These are phyloP conservation scores for Silurus aristotelis DNA, from an alignment of 2,797 vertebrate genomes.

Conservation along the genomic window DNA sequence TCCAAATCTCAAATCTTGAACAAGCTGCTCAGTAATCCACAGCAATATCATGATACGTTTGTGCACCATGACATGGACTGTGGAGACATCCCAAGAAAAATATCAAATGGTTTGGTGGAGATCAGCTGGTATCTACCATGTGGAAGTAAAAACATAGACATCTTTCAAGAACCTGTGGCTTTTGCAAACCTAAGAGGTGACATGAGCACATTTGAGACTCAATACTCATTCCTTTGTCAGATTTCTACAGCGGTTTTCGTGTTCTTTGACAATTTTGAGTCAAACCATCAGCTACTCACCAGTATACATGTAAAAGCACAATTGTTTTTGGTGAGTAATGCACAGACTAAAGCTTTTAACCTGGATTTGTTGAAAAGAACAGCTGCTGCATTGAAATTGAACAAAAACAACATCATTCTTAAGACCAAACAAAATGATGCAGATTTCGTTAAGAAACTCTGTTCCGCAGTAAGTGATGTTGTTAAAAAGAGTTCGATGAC, in stretches of 20 bases:
- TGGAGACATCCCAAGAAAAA: conserved; percentile 63
- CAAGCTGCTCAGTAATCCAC: conserved; percentile 71
- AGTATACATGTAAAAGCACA: conserved; percentile 49
- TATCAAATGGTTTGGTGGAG: conserved; percentile 76
- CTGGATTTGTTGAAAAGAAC: conserved; percentile 17
- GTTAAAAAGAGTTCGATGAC: conserved; percentile 69
- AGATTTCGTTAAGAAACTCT: conserved; percentile 59
- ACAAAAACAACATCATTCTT: conserved; percentile 55
- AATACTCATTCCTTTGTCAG: conserved; percentile 76
- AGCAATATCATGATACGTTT: conserved; percentile 72
- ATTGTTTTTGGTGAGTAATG: conserved; percentile 64
- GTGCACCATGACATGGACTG: conserved; percentile 68
- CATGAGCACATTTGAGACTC: conserved; percentile 67
- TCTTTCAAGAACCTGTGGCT: conserved; percentile 76
- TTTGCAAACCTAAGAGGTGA: conserved; percentile 79
- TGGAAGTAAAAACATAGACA: conserved; percentile 71
- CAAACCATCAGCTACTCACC: conserved; percentile 51
- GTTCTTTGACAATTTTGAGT: conserved; percentile 69
- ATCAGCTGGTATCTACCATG: conserved; percentile 80
- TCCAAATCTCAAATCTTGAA: conserved; percentile 82
- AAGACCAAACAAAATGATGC: conserved; percentile 63
- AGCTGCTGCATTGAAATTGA: conserved; percentile 47
- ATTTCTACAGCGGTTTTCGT: conserved; percentile 80
- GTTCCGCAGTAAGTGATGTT: conserved; percentile 48
- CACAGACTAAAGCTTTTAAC: conserved; percentile 35